A percentile compares a stretch with the other conserved stretches of the same genome.
Conservation (phyloP, 2,797 vertebrate species). For the Chelon auratus region DNA sequence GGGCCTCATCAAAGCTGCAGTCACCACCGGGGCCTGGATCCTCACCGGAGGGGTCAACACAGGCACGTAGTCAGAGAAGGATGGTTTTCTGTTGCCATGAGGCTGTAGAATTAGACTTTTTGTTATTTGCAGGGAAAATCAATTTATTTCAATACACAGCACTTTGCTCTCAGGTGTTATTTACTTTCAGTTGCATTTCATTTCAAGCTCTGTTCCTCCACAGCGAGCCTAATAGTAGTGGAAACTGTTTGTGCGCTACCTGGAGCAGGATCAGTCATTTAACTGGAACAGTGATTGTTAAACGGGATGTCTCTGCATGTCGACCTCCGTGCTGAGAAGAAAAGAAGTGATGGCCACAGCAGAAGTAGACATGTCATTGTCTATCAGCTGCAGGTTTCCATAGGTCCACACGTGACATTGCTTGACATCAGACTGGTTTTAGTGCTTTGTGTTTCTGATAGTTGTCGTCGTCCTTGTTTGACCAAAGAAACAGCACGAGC, state of each 20-base stretch:
- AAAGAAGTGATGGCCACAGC: no score
- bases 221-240: background rate
- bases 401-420: background rate
- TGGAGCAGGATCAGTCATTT: background rate
- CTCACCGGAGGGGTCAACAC: slow-evolving; percentile 98
- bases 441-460: background rate
- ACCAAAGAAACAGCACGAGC: background rate
- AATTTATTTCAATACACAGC: background rate
- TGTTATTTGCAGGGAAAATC: background rate
- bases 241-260: background rate
- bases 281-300: background rate
- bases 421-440: background rate
- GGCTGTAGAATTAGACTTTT: background rate
- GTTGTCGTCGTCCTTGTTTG: background rate
- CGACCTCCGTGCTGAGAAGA: background rate
- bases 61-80: slow-evolving; percentile 78
- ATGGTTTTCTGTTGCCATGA: background rate
- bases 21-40: slow-evolving; percentile 99
- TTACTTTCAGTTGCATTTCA: background rate
- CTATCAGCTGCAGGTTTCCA: no score
- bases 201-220: background rate
- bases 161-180: background rate
- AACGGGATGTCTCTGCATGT: background rate
- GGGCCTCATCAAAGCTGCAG: slow-evolving; percentile 98
- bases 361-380: background rate